These are phyloP conservation scores for Chrysogorgia sp. DNA, from an alignment of 92 coral and sea anemone species.

Conservation along the genomic window DNA sequence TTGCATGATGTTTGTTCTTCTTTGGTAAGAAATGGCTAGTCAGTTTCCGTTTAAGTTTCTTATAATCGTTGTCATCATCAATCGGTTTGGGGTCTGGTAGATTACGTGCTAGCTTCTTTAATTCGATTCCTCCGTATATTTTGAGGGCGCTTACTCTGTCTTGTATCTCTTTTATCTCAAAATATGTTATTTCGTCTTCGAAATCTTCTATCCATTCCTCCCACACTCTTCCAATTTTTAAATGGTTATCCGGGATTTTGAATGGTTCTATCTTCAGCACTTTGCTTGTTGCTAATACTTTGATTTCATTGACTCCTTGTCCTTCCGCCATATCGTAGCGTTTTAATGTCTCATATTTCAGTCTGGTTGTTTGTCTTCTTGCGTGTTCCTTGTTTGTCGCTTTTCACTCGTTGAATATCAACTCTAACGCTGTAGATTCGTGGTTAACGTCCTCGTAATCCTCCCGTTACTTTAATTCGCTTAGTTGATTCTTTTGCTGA, in stretches of 20 bases:
- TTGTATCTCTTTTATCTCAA: conserved; percentile 57
- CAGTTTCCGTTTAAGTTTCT: conserved; percentile 50
- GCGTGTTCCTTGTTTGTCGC: no score
- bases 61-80: conserved; percentile 56
- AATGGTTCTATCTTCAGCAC: conserved; percentile 50
- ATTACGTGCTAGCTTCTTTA: conserved; percentile 60
- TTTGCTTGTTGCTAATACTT: conserved; percentile 52
- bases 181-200: conserved; percentile 62
- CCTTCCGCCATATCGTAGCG: not conserved
- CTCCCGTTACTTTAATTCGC: no score
- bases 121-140: conserved; percentile 62
- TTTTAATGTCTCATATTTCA: no score
- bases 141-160: conserved; percentile 64
- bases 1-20: conserved; percentile 67
- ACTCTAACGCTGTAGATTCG: no score
- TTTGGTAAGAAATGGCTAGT: conserved; percentile 52
- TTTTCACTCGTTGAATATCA: no score
- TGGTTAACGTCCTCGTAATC: no score
- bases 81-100: conserved; percentile 59
- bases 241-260: conserved; percentile 62
- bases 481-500: no score
- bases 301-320: not conserved
- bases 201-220: conserved; percentile 74
- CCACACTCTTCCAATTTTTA: conserved; percentile 68
- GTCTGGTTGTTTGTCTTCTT: no score